These are phyloP conservation scores for Odontocerum albicorne DNA, from an alignment of 2,888 invertebrate genomes.

Conservation along the genomic window DNA sequence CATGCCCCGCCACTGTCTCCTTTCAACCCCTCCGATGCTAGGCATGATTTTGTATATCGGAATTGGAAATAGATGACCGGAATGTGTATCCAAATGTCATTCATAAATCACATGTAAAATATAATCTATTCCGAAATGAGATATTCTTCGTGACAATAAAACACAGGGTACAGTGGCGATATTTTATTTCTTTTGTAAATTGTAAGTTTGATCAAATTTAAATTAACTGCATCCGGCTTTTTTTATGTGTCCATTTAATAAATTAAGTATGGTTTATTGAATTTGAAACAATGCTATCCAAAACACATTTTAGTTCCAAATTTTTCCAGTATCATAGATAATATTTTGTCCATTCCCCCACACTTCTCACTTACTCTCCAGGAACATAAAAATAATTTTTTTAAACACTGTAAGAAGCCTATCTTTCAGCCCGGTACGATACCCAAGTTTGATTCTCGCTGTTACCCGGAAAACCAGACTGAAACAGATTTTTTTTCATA, in stretches of 20 bases:
- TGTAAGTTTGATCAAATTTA: no score
- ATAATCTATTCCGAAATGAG: conserved; percentile 61
- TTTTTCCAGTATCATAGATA: not conserved
- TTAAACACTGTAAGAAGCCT: no score
- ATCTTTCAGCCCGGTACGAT: no score
- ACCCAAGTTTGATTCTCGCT: no score
- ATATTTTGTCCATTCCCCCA: not conserved
- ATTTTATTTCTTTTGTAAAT: not conserved
- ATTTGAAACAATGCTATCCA: no score
- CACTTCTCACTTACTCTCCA: no score
- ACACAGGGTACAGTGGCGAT: conserved; percentile 29
- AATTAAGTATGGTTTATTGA: no score
- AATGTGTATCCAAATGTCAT: conserved; percentile 37
- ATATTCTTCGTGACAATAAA: conserved; percentile 47
- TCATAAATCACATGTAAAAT: conserved; percentile 63
- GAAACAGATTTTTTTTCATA: no score
- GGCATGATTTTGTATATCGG: conserved; percentile 36
- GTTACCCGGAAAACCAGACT: no score
- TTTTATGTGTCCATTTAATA: no score
- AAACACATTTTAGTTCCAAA: not conserved
- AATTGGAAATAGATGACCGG: conserved; percentile 38
- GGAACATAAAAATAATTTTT: no score
- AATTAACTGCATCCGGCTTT: no score
- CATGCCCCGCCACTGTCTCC: conserved; percentile 42
- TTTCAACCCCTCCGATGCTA: conserved; percentile 4